Evolutionary conservation across 2,888 invertebrate species (phyloP).

Genomic region (Lysandra coridon): DNA sequence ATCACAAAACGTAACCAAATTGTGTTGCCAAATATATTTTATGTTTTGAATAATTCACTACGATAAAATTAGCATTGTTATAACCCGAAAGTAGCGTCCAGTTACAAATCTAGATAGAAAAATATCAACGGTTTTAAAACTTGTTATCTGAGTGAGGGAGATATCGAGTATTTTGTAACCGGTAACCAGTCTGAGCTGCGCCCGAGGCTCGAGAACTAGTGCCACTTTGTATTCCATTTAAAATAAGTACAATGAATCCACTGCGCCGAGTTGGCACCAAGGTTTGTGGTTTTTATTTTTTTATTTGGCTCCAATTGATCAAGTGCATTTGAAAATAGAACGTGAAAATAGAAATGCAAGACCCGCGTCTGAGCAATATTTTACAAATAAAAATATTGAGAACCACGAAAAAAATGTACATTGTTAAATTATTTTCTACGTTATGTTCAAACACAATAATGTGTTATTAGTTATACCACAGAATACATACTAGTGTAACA

Average conservation of each 20-base stretch:
- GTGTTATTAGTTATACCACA: no score
- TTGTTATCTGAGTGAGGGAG: slow-evolving; percentile 64
- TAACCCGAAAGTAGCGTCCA: neutral
- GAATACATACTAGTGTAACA: no score
- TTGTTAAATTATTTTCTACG: no score
- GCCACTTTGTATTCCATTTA: slow-evolving; percentile 48
- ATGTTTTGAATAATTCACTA: neutral
- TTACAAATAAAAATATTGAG: no score
- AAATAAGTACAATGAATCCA: slow-evolving; percentile 64
- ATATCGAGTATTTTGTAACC: slow-evolving; percentile 51
- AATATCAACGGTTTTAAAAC: slow-evolving; percentile 36
- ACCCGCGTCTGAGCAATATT: no score
- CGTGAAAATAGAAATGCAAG: neutral
- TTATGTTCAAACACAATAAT: no score
- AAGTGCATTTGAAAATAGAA: slow-evolving; percentile 19
- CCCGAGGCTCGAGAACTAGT: slow-evolving; percentile 46
- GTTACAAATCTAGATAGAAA: neutral
- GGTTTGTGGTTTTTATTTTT: slow-evolving; percentile 53
- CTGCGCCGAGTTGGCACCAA: slow-evolving; percentile 71
- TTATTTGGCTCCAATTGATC: slow-evolving; percentile 10
- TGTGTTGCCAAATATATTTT: no score
- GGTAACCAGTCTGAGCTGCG: slow-evolving; percentile 20
- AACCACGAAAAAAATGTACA: no score
- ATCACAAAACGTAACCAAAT: neutral
- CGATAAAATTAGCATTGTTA: neutral